Base-by-base conservation (phyloP, 2,888 invertebrate genomes). In the Hipparchia sbordonii region DNA sequence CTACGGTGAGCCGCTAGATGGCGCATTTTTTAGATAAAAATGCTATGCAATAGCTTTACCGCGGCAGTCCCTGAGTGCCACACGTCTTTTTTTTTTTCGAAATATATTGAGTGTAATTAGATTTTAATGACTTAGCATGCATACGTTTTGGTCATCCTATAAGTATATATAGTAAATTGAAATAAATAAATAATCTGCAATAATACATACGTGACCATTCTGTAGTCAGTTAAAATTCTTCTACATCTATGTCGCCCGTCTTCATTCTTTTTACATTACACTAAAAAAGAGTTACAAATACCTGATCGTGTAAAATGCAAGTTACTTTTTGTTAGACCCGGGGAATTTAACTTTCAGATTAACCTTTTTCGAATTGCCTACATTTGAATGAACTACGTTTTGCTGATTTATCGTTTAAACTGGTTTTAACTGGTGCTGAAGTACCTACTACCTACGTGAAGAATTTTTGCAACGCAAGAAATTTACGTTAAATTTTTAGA, bases 301-400 rank as follows among this genome's bases (percentile, higher is more conserved):
- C 48, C 46, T 62, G 46, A 45, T 48, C 62, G 7, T 62, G 62
- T 48, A 62, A 48, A 62, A 62, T 62, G 62, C 8, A n/a, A 48
- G 60, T 12, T 45, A 12, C 60, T 39, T 12, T 46, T 62, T 62
- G 62, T 48, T 13, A 48, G n/a, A 45, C 46, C 46, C 13, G 5
- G n/a, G 9, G 62, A 13, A 62, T 62, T 62, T 62, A 6, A 46
- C 62, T 62, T 62, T 62, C n/a, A 62, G 48, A 62, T 61, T 62
- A 48, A 62, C 48, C 62, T 48, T 62, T 62, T 62, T 62, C 48
- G 62, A 62, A 62, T 62, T 62, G n/a, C 48, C 46, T 46, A 61
- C 61, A 62, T 62, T 62, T 48, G 46, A 62, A 62, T 62, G 45
- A 62, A 62, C 62, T 62, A 48, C 48, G 62, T 62, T 62, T 9